These are phyloP conservation scores for Anabas testudineus DNA, from an alignment of 2,797 vertebrate species.

Conservation along the genomic window DNA sequence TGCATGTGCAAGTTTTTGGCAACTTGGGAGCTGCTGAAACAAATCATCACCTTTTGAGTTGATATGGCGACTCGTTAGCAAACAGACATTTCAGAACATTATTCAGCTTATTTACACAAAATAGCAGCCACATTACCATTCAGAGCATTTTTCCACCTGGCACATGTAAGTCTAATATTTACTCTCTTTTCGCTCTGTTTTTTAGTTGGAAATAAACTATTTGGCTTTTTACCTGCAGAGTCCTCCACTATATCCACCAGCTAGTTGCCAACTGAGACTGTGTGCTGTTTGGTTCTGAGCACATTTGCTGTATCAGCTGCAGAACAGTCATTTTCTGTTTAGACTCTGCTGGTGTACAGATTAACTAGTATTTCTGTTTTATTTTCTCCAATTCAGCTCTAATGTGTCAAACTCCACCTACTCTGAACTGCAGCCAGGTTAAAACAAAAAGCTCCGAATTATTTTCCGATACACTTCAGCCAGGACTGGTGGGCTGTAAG, in stretches of 20 bases:
- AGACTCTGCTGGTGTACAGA: no score
- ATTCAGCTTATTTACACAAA: not conserved
- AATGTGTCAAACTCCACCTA: slow-evolving; percentile 25
- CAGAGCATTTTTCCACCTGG: not conserved
- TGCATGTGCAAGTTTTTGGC: not conserved
- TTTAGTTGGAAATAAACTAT: not conserved
- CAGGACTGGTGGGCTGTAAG: slow-evolving; percentile 83
- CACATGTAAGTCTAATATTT: not conserved
- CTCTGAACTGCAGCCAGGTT: slow-evolving; percentile 32
- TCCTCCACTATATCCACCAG: not conserved
- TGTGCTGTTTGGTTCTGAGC: not conserved
- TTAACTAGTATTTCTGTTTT: slow-evolving; percentile 24
- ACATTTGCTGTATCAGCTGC: not conserved
- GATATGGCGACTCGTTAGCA: not conserved
- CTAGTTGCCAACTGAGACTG: not conserved
- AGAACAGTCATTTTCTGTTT: not conserved
- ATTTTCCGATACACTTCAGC: slow-evolving; percentile 61
- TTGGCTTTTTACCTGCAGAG: not conserved
- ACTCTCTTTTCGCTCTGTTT: not conserved
- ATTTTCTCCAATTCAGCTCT: slow-evolving; percentile 36
- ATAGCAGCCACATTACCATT: not conserved
- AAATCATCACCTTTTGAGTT: not conserved
- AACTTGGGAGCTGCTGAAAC: no score
- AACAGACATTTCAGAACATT: no score
- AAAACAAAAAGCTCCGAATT: slow-evolving; percentile 43